Evolutionary conservation across 1,140 invertebrate genomes (phyloP), one percentile per base, ranked within the genome.

Genomic region (Adoxophyes honmai): DNA sequence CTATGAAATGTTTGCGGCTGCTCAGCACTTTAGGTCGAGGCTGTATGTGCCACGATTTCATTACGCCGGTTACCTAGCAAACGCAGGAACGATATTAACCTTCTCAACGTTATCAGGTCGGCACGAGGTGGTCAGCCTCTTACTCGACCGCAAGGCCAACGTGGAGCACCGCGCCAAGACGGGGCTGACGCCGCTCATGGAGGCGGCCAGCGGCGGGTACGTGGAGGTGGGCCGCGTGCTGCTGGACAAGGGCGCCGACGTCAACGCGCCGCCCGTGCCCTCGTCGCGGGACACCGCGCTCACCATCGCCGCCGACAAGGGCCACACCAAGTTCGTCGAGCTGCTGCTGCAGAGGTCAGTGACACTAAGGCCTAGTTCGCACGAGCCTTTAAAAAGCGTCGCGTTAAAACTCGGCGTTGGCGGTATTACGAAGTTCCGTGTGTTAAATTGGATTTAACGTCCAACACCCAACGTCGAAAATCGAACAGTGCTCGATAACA

Each of bases 101-200:
- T 28, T 28, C 21, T 6, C 2, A 28, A 6, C 6, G 21, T 28
- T 28, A 48, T 7, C 63, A 87, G 84, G 84, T 37, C 93, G 98
- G 55, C 97, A 98, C 83, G 98, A 99, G 88, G 98, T 99, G 28
- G 98, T 99, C 7, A 97, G 95, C 81, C 90, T 99, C 10, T 91
- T 99, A 15, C 92, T 99, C 0, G 97, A 99, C 88, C 92, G 98
- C 34, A 98, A 98, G 85, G 98, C 98, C 7, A 99, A 99, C 90
- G 98, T 99, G 28, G 98, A 99, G 89, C 98, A 99, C 90, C 92
- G 98, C 70, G 98, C 98, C 0, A 99, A 99, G 92, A 99, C 98
- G 58, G 98, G 98, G 5, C 89, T 99, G 16, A 99, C 98, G 4
- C 98, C 98, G 1, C 89, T 99, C 1, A 99, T 99, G 99, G 99